Percentiles rank a stretch among this genome's conserved stretches.
phyloP scores from a whole-genome alignment of 2,888 invertebrate species.

The Acleris emargana region DNA sequence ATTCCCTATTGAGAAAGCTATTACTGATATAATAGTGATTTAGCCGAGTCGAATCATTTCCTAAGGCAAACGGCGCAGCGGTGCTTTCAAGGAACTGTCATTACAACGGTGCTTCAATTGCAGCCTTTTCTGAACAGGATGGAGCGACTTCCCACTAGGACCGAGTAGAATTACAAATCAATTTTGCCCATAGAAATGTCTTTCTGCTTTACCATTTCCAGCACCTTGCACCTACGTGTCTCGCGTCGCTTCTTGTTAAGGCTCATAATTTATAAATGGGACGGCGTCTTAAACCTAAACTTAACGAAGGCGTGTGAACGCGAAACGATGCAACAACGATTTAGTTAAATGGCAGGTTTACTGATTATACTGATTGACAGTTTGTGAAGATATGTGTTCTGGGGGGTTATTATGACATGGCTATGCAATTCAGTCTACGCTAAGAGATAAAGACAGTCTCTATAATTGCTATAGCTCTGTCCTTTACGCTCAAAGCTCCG shows the following conservation, averaged over 20 bases:
- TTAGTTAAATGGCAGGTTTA: constrained; percentile 21
- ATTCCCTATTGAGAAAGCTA: constrained; percentile 38
- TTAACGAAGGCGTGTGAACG: constrained; percentile 22
- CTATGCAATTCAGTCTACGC: no score
- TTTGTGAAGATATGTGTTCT: background rate
- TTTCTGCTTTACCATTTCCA: constrained; percentile 20
- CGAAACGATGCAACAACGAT: constrained; percentile 8
- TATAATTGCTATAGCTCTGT: no score
- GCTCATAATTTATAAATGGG: constrained; percentile 28
- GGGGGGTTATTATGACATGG: no score
- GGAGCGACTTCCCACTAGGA: constrained; percentile 52
- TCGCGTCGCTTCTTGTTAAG: constrained; percentile 18
- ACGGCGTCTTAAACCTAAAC: constrained; percentile 26
- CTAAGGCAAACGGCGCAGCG: constrained; percentile 56
- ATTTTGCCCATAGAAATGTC: constrained; percentile 35
- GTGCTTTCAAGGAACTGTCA: constrained; percentile 69
- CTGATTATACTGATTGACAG: constrained; percentile 24
- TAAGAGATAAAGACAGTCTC: no score
- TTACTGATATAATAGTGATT: constrained; percentile 68
- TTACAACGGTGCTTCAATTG: constrained; percentile 77
- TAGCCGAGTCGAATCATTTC: constrained; percentile 63
- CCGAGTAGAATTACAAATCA: constrained; percentile 41
- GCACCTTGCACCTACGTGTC: constrained; percentile 19
- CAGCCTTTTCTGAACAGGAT: constrained; percentile 58
- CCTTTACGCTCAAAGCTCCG: no score